These are phyloP conservation scores for Amphipoea oculea DNA, from an alignment of 2,888 invertebrate species.

Conservation along the genomic window DNA sequence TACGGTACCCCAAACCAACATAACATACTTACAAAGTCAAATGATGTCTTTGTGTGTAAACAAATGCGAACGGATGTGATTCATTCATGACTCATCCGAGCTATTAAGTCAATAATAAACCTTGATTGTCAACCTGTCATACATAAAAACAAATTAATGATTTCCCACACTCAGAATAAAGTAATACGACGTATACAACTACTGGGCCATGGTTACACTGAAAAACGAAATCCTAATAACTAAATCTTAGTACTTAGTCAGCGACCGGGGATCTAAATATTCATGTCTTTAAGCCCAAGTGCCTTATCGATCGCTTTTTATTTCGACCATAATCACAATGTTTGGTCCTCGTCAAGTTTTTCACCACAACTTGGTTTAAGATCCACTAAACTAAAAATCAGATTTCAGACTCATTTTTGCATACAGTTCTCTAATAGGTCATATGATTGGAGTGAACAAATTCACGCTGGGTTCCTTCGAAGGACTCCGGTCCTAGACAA, in stretches of 20 bases:
- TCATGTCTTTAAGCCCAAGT: no score
- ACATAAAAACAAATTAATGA: slow-evolving; percentile 34
- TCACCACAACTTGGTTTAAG: not conserved
- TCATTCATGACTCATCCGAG: slow-evolving; percentile 42
- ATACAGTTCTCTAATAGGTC: not conserved
- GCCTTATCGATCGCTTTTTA: not conserved
- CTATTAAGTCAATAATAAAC: slow-evolving; percentile 54
- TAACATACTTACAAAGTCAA: not conserved
- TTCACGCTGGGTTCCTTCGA: not conserved
- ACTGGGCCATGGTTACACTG: not conserved
- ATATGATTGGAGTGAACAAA: not conserved
- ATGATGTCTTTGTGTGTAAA: slow-evolving; percentile 12
- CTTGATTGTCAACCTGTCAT: slow-evolving; percentile 47
- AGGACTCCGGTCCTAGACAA: not conserved
- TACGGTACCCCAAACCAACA: not conserved
- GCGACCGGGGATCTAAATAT: not conserved
- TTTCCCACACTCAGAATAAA: slow-evolving; percentile 61
- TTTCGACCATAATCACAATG: not conserved
- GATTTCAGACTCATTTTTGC: not conserved
- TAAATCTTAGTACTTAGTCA: not conserved
- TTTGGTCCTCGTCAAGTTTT: not conserved
- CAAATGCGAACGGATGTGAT: slow-evolving; percentile 22
- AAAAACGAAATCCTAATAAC: not conserved
- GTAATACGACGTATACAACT: not conserved
- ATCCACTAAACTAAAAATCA: no score